A percentile compares a stretch with the other conserved stretches of the same genome.
Evolutionary conservation across 2,888 invertebrate genomes (phyloP).

Genomic region (Troides aeacus): DNA sequence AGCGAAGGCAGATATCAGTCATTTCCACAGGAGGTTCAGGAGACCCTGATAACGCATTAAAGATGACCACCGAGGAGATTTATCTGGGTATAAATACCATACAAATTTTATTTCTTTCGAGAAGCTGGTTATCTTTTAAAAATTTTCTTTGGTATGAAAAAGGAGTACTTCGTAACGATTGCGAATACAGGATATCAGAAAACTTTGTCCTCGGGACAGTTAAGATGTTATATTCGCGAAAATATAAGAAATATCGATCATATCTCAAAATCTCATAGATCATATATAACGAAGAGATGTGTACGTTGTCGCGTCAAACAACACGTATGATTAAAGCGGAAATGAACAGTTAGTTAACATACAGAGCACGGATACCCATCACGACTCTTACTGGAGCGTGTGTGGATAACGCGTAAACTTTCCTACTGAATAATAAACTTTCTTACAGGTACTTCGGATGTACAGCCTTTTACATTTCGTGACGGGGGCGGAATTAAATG

Average conservation of each 20-base stretch:
- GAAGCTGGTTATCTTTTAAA: too few relatives aligned
- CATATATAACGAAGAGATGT: not conserved
- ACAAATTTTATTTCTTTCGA: too few relatives aligned
- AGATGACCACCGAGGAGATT: too few relatives aligned
- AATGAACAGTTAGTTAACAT: conserved; percentile 23
- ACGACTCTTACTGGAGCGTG: conserved; percentile 6
- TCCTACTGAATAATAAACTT: conserved; percentile 14
- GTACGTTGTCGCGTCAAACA: conserved; percentile 5
- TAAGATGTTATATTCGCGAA: not conserved
- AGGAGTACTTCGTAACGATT: too few relatives aligned
- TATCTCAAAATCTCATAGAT: too few relatives aligned
- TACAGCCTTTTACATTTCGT: not conserved
- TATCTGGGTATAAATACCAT: too few relatives aligned
- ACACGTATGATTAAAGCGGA: conserved; percentile 20
- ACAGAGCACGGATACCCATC: conserved; percentile 12
- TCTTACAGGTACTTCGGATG: conserved; percentile 4
- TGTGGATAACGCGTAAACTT: conserved; percentile 22
- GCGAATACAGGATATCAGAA: too few relatives aligned
- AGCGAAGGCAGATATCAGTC: too few relatives aligned
- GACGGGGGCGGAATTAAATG: not conserved
- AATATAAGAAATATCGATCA: not conserved
- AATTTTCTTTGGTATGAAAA: too few relatives aligned
- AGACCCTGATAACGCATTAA: too few relatives aligned
- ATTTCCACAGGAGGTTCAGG: too few relatives aligned
- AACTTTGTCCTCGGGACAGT: too few relatives aligned